Evolutionary conservation across 2,888 invertebrate genomes (phyloP), one percentile per base, ranked within the genome.

Genomic region (Xanthia icteritia): DNA sequence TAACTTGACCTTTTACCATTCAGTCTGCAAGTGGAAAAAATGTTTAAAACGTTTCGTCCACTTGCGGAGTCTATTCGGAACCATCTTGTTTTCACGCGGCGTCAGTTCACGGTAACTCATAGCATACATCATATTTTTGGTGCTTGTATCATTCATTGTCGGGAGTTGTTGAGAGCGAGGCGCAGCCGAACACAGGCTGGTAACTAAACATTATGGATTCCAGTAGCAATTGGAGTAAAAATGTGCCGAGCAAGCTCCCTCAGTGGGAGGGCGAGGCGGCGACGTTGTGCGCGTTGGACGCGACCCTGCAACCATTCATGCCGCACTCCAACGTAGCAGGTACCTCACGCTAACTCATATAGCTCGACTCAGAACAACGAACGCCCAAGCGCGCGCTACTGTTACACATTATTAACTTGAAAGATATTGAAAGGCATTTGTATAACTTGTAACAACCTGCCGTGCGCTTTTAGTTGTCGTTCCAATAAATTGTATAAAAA

Each of bases 221-320:
- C 96, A 96, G 96, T 95, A 95, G 95, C 94, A 94, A 94, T 92
- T 96, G 96, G 96, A 95, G 95, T 94, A 95, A 92, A 92, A 92
- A 91, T 91, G 92, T 91, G 92, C 88, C 92, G 91, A 91, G 92
- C 91, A 94, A 93, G 91, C 94, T 95, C 92, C 94, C 94, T 75
- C 94, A 94, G 92, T 96, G 96, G 96, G 96, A 95, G 91, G 95
- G 94, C 89, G 96, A 95, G 90, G 94, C 94, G 90, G 93, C 95
- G 83, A 93, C 95, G 69, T 90, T 94, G 92, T 94, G 95, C 93
- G 94, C 94, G 89, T 89, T 91, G 90, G 94, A 94, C 91, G 88
- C 92, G 86, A 89, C 87, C 88, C 94, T 92, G 89, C 94, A 89
- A 86, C 91, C 93, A 67, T 90, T 88, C 91, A 83, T 91, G 92